Conservation (phyloP, 2,797 vertebrate species). For the Percopsis omiscomaycus region DNA sequence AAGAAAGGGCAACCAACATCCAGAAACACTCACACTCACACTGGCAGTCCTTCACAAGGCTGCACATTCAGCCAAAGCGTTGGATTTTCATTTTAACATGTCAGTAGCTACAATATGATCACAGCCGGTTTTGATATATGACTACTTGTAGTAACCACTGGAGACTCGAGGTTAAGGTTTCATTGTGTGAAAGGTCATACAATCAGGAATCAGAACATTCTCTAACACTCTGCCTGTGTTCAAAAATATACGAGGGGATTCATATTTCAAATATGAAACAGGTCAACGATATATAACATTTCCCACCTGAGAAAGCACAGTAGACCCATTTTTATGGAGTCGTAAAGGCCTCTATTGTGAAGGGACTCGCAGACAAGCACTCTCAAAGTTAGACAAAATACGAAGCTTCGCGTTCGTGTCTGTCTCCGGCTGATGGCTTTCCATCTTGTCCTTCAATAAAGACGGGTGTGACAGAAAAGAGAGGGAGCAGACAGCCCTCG, state of each 20-base stretch:
- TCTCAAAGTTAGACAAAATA: constrained; percentile 25
- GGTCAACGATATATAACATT: neutral
- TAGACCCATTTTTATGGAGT: neutral
- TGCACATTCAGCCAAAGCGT: too few species aligned
- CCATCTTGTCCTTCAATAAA: constrained; percentile 45
- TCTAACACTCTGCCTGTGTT: neutral
- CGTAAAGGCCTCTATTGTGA: constrained; percentile 4
- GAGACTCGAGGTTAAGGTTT: constrained; percentile 14
- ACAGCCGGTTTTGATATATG: constrained; percentile 14
- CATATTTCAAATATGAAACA: constrained; percentile 1
- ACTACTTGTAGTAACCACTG: constrained; percentile 25
- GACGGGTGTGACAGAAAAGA: constrained; percentile 53
- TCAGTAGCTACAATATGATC: constrained; percentile 6
- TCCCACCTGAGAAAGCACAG: constrained; percentile 4
- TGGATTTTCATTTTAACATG: neutral
- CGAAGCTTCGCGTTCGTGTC: constrained; percentile 19
- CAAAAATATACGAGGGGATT: neutral
- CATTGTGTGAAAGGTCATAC: constrained; percentile 2
- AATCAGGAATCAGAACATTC: neutral
- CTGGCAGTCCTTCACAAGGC: too few species aligned
- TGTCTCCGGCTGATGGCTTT: constrained; percentile 40
- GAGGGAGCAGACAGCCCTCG: constrained; percentile 47
- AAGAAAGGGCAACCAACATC: too few species aligned
- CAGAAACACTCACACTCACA: too few species aligned
- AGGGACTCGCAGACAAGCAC: constrained; percentile 20